A percentile compares a stretch with the other conserved stretches of the same genome.
Evolutionary conservation across 2,888 invertebrate genomes (phyloP).

Genomic region (Alloscopus bannaensis): DNA sequence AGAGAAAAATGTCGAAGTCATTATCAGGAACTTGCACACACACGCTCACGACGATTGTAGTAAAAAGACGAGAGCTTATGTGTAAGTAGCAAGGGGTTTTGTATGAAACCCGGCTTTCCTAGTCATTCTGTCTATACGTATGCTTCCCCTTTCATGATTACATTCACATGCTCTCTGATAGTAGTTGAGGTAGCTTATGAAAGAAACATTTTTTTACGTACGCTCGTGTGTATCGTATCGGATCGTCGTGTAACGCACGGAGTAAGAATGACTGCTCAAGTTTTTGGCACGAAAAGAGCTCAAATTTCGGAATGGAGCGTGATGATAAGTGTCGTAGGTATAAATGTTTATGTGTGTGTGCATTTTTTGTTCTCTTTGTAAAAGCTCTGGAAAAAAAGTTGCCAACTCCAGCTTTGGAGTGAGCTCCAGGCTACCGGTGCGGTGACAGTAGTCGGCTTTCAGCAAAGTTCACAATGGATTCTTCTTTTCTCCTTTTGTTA

Average conservation of each 20-base stretch:
- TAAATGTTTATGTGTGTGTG: constrained; percentile 20
- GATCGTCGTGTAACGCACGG: background rate
- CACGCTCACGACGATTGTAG: too few species aligned
- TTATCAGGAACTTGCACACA: too few species aligned
- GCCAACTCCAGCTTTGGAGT: background rate
- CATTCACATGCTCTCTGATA: background rate
- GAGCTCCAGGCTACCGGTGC: too few species aligned
- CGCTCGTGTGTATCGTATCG: background rate
- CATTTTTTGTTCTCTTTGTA: background rate
- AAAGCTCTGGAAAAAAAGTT: background rate
- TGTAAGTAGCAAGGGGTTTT: too few species aligned
- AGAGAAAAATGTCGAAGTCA: background rate
- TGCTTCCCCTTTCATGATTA: background rate
- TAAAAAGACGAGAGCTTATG: background rate
- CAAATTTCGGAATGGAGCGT: background rate
- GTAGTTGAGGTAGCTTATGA: constrained; percentile 1
- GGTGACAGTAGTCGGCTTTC: too few species aligned
- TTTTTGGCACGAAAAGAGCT: constrained; percentile 8
- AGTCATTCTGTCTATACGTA: too few species aligned
- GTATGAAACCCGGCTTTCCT: too few species aligned
- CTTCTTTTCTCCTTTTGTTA: too few species aligned
- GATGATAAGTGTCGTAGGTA: constrained; percentile 7
- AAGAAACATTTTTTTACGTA: background rate
- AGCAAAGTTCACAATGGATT: too few species aligned
- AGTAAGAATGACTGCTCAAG: constrained; percentile 1